A percentile compares a stretch with the other conserved stretches of the same genome.
These are phyloP conservation scores for Brachynemurus nebulosus DNA, from an alignment of 2,888 invertebrate species.

Conservation along the genomic window DNA sequence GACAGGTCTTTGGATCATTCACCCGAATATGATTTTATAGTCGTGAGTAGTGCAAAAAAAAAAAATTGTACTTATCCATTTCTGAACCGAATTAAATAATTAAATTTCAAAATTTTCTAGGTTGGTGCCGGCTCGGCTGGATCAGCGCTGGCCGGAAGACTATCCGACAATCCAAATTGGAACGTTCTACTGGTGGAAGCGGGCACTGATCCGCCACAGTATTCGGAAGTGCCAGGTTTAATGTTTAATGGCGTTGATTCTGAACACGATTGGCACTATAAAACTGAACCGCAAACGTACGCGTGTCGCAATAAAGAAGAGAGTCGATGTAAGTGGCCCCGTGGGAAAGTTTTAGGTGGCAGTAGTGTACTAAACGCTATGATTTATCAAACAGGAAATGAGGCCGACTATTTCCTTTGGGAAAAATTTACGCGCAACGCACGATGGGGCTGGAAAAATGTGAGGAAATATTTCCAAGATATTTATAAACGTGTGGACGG, in stretches of 20 bases:
- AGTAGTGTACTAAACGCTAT: constrained; percentile 48
- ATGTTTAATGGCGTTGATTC: constrained; percentile 24
- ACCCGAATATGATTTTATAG: constrained; percentile 33
- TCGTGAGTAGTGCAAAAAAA: no score
- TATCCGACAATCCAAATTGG: constrained; percentile 21
- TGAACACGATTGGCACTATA: constrained; percentile 30
- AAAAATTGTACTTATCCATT: no score
- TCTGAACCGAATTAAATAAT: no score
- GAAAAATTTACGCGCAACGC: constrained; percentile 36
- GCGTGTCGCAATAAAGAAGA: constrained; percentile 28
- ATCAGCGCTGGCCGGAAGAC: constrained; percentile 26
- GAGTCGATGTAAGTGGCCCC: constrained; percentile 36
- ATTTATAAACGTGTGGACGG: constrained; percentile 34
- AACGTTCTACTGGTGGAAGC: constrained; percentile 27
- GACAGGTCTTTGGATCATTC: neutral
- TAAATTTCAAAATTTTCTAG: no score
- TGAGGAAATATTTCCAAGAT: constrained; percentile 33
- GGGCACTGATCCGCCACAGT: constrained; percentile 26
- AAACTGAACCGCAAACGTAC: constrained; percentile 31
- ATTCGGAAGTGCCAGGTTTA: constrained; percentile 28
- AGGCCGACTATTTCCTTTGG: constrained; percentile 51
- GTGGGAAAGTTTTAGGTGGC: constrained; percentile 52
- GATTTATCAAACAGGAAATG: constrained; percentile 49
- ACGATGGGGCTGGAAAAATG: constrained; percentile 42
- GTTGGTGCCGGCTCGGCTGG: constrained; percentile 29